Conservation (phyloP, 1,140 invertebrate genomes). For the Calliphora vicina region DNA sequence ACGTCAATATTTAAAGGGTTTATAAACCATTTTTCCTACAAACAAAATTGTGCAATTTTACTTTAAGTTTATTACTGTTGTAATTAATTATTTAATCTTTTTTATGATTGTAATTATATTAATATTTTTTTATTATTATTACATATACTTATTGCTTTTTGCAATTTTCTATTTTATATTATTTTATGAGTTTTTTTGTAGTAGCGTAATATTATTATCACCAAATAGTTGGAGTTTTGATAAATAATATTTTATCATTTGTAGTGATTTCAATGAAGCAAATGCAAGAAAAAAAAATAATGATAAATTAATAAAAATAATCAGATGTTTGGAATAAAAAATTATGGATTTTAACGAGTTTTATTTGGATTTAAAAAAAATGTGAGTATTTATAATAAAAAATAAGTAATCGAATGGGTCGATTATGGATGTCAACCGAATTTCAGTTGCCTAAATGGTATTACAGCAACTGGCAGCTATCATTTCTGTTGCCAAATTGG, state of each 20-base stretch:
- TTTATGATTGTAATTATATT: background rate
- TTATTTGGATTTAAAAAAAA: no score
- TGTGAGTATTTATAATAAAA: no score
- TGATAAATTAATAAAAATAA: background rate
- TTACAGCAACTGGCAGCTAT: no score
- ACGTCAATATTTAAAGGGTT: background rate
- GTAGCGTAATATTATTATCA: background rate
- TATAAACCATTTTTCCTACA: background rate
- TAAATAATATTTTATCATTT: background rate
- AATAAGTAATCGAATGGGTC: no score
- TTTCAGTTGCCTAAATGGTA: no score
- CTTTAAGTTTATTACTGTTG: background rate
- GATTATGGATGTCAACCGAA: no score
- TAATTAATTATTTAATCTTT: background rate
- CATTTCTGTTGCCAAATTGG: no score
- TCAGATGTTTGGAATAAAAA: background rate
- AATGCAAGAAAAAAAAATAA: background rate
- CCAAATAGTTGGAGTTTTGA: background rate
- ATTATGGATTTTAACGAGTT: background rate
- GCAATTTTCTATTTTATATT: background rate
- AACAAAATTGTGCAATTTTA: background rate
- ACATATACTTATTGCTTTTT: background rate
- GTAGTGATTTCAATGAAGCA: background rate
- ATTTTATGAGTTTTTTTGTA: background rate
- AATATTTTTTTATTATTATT: background rate